Evolutionary conservation across 2,113 vertebrate genomes (phyloP), one percentile per base, ranked within the genome.

Genomic region (Triplophysa siluroides): DNA sequence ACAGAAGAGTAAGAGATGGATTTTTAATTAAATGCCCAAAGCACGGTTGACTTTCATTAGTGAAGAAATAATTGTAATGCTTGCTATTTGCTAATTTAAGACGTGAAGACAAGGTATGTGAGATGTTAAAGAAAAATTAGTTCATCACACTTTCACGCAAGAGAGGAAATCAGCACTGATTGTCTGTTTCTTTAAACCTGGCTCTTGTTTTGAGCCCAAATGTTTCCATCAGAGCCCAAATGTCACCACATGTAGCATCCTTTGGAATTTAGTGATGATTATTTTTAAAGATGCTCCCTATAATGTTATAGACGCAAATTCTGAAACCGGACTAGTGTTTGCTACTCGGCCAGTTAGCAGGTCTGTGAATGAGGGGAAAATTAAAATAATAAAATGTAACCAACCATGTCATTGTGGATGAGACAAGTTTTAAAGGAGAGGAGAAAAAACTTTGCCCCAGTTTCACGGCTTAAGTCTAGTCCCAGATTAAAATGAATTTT

Each of bases 131-230:
- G 26, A 62, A 67, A 73, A 23, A 68, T 4, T 6, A 47, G 19
- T 43, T 67, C 60, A 54, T 78, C 26, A 45, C 26, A 56, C 21
- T 72, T 5, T 21, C 45, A 41, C 43, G 66, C 33, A 14, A 72
- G 38, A 79, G 79, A 66, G 23, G 29, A 65, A 65, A 86, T 82
- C 83, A 64, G 74, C 67, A 70, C 65, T 50, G 66, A 68, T 81
- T 75, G 13, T 14, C 10, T 47, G 14, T 33, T 41, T 72, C 13
- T 41, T 45, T 21, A n/a, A 58, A 58, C 2, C 19, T 21, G 18
- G 12, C 9, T 38, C n/a, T 6, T 0, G 54, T 21, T 58, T 21
- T 21, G 54, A 58, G 19, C 54, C 54, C 54, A 56, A n/a, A n/a
- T 56, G 54, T n/a, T 18, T 71, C 9, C 52, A 1, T 19, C 1